phyloP scores from a whole-genome alignment of 2,797 vertebrate genomes.

The Oreochromis mossambicus region DNA sequence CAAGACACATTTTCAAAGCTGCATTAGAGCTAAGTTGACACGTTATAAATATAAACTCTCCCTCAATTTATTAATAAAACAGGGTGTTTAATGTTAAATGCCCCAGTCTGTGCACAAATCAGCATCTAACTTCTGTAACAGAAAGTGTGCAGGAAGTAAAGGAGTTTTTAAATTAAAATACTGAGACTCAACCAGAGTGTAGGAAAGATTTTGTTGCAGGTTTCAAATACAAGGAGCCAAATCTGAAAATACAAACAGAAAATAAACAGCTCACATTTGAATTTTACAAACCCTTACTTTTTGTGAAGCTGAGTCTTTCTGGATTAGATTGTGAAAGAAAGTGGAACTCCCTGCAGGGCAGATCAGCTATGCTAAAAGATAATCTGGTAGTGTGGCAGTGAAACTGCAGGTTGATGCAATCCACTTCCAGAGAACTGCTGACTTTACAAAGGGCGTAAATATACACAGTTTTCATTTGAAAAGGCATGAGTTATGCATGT shows the following conservation, averaged over 20 bases:
- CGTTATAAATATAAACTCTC: not conserved
- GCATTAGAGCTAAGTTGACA: accelerated
- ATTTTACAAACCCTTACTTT: not conserved
- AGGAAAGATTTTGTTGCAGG: not conserved
- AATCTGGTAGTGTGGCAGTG: not conserved
- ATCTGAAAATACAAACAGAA: not conserved
- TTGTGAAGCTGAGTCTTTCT: accelerated
- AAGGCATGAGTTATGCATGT: not conserved
- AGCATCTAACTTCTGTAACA: not conserved
- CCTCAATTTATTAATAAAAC: not conserved
- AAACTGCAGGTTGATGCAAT: not conserved
- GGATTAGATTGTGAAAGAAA: not conserved
- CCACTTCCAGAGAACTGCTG: not conserved
- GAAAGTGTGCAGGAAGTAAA: not conserved
- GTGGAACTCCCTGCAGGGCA: not conserved
- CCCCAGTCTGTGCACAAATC: accelerated
- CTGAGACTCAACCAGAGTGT: not conserved
- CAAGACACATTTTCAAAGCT: accelerated
- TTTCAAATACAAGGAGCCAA: not conserved
- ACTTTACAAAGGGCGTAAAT: accelerated
- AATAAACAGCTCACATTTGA: not conserved
- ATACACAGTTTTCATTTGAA: not conserved
- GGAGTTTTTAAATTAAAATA: not conserved
- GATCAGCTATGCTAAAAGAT: not conserved
- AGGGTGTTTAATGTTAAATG: accelerated